Evolutionary conservation across 2,797 vertebrate genomes (phyloP), one percentile per base, ranked within the genome.

Genomic region (Gorsachius magnificus): DNA sequence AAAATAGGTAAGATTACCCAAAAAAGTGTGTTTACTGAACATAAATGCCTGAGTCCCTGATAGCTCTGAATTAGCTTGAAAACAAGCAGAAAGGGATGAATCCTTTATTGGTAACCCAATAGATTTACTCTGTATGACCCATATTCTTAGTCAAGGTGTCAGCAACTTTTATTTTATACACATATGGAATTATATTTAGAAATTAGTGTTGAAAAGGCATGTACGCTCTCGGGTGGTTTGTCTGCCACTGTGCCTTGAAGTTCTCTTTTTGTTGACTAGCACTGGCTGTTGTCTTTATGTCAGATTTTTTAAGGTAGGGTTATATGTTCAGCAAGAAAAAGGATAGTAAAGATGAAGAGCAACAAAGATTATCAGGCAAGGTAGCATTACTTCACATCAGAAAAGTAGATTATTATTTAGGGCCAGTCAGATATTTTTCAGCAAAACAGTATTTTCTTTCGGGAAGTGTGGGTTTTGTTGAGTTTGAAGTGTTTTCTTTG

Each of bases 161-260:
- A 80, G n/a, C 25, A 61, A 33, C 22, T 19, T 57, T 58, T 68
- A 29, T 51, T 68, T 16, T 29, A 35, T 35, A 38, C 3, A 25
- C 50, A 17, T 38, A 25, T 72, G 70, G 50, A 64, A 63, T 68
- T 45, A 10, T 54, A 13, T 53, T 84, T 80, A 66, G 31, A 33
- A 48, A 38, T 50, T 3, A 28, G 8, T 25, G 10, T 58, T 46
- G 50, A 74, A 81, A 31, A 77, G 13, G 9, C 11, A 12, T 6
- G 13, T 60, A 24, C 0, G 0, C 41, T 66, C 6, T 57, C 1
- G 2, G 5, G 21, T 53, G 6, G 17, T 71, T 60, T 56, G 33
- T 61, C 31, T 69, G 31, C 43, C 16, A 20, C 53, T 25, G 38
- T 74, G 72, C 26, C 45, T 83, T 64, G 29, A 87, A 63, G 38